Percentiles rank a stretch among this genome's conserved stretches.
Conservation (phyloP, 64 coral and sea anemone genomes). For the Montipora capricornis region DNA sequence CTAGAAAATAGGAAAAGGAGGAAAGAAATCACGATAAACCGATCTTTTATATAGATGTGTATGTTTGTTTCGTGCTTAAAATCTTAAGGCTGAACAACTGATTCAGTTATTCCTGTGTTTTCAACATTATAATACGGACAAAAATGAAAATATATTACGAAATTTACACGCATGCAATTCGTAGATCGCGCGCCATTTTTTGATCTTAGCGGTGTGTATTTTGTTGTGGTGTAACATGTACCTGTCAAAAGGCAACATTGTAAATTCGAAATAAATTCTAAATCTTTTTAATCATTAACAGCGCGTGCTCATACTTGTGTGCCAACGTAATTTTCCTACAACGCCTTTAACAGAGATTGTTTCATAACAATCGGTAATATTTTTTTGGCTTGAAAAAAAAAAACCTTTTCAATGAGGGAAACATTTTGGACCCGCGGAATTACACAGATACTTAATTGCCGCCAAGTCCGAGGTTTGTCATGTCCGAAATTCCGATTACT, state of each 20-base stretch:
- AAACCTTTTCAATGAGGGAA: not conserved
- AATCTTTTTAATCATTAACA: slow-evolving; percentile 23
- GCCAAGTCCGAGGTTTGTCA: not conserved
- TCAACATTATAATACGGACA: no score
- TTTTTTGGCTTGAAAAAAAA: slow-evolving; percentile 34
- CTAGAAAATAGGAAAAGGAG: no score
- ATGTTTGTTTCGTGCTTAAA: no score
- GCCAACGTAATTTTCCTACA: slow-evolving; percentile 26
- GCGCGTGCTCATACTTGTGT: slow-evolving; percentile 28
- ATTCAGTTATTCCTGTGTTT: no score
- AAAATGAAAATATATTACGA: no score
- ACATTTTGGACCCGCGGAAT: not conserved
- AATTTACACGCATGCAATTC: no score
- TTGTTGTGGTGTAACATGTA: not conserved
- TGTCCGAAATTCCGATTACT: not conserved
- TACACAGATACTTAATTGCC: not conserved
- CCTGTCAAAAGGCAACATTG: not conserved
- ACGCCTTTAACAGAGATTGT: not conserved
- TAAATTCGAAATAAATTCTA: slow-evolving; percentile 3
- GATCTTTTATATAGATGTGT: no score
- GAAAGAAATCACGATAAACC: no score
- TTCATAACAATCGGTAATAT: not conserved
- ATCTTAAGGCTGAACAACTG: no score
- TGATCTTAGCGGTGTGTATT: not conserved
- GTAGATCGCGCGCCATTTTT: not conserved